phyloP scores from a whole-genome alignment of 2,113 vertebrate genomes.

The Microcebus jonahi region DNA sequence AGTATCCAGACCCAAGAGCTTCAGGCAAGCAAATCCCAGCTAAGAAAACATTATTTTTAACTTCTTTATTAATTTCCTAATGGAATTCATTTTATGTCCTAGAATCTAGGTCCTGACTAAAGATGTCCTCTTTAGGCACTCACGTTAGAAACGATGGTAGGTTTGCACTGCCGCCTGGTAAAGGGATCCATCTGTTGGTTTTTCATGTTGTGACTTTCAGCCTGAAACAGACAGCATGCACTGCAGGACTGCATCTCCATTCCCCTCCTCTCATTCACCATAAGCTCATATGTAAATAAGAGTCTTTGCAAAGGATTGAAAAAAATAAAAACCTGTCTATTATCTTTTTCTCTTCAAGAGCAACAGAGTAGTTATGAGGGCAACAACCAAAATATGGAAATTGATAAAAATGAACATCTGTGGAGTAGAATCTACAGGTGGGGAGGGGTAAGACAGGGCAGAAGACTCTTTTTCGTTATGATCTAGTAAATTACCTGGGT shows the following conservation, averaged over 20 bases:
- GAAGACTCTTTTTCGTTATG: neutral
- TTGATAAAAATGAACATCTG: neutral
- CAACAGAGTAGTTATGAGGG: neutral
- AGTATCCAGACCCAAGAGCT: conserved; percentile 47
- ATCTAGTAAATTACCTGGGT: neutral
- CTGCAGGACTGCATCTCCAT: neutral
- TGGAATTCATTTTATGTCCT: conserved; percentile 60
- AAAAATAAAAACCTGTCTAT: neutral
- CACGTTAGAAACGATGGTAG: conserved; percentile 99
- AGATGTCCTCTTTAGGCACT: conserved; percentile 77
- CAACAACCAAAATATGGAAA: neutral
- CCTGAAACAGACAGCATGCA: conserved; percentile 84
- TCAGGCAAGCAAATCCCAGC: conserved; percentile 63
- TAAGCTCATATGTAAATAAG: neutral
- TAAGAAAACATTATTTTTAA: conserved; percentile 70
- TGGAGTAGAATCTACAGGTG: neutral
- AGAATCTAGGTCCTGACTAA: conserved; percentile 71
- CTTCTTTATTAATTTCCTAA: conserved; percentile 66
- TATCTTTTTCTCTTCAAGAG: neutral
- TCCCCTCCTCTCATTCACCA: neutral
- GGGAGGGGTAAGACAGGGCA: neutral
- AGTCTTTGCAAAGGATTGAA: neutral
- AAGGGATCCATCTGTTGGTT: conserved; percentile 99
- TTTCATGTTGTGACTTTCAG: conserved; percentile 97
- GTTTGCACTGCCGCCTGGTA: conserved; percentile 97